Evolutionary conservation across 2,888 invertebrate species (phyloP), one percentile per base, ranked within the genome.

Genomic region (Oxystoma pomonae): DNA sequence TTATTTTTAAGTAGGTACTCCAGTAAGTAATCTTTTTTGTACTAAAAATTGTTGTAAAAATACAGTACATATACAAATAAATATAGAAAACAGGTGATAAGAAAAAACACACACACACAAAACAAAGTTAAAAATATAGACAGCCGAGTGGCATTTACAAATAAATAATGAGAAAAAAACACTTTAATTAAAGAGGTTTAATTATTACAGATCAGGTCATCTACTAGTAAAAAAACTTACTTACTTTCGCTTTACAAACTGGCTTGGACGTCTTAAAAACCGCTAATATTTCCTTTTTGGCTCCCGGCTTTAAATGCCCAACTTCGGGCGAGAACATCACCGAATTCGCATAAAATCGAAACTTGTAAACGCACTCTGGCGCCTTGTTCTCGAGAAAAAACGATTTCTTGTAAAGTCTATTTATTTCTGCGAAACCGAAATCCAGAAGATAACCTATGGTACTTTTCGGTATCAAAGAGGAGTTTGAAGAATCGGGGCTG

Each of bases 211-310:
- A 35, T 12, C 3, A 35, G 3, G 35, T 35, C 12, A 12, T 12
- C 3, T 35, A 7, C 35, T 35, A 35, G 12, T 7, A 35, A 35
- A 35, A 35, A 35, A 7, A 35, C 12, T 35, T 35, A 12, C 20
- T 62, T 66, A 81, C 80, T 69, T 77, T 74, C 2, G 70, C 62
- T 21, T 77, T 68, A 55, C 58, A 65, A 9, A 75, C 75, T 0
- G 84, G 81, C 58, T 77, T 75, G n/a, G 75, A 73, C 5, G 83
- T 73, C 59, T 80, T 77, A 73, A 86, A 84, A 0, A 82, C 82
- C 1, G 82, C 82, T 5, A 82, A 76, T 19, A 86, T 74, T 63
- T 84, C 83, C 70, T 86, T 86, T 53, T 73, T 73, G 53, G 76
- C 75, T 5, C 74, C 73, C 1, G 78, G 77, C 64, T 75, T 77